Base-by-base conservation (phyloP, 2,888 invertebrate species). In the Rhorus exstirpatorius region DNA sequence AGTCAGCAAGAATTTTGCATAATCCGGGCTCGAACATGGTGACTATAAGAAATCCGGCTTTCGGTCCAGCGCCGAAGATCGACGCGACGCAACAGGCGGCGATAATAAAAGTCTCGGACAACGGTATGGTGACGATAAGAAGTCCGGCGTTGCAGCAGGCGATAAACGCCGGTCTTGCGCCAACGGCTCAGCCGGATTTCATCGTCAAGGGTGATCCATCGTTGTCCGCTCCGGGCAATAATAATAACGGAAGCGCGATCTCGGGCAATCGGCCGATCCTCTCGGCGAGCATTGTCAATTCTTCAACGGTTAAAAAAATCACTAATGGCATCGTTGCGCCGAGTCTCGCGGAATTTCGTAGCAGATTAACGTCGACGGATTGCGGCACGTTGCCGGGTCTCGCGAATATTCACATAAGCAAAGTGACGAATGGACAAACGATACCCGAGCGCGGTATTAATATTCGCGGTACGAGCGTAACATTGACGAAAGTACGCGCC, bases 81-180 rank as follows among this genome's bases (percentile, higher is more conserved):
- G 90, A 91, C 31, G 79, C 89, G n/a, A 83, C 84, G 0, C 95
- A 95, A 75, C 95, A 95, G 67, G 95, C 95, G 1, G 95, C 96
- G 2, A 96, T 96, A 83, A 95, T 96, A 86, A 96, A 95, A 86
- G 92, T 93, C 7, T 95, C 95, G 84, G 96, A 95, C 82, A 95
- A 96, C 88, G 97, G 97, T 8, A 97, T 97, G 97, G 97, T 97
- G 80, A 97, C 97, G 0, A 97, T 97, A 65, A 93, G 97, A 10
- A 97, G 97, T 92, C 97, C 97, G 0, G 90, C 95, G 0, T 94
- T 96, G 92, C 94, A 93, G 24, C 93, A 91, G 21, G 93, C 93
- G 0, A 93, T 93, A 55, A 92, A 93, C 51, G 92, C 92, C 0
- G 93, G 93, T 1, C 77, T 93, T n/a, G 90, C 92, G 17, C 91